Evolutionary conservation across 2,113 vertebrate genomes (phyloP), one percentile per base, ranked within the genome.

Genomic region (Eretmochelys imbricata): DNA sequence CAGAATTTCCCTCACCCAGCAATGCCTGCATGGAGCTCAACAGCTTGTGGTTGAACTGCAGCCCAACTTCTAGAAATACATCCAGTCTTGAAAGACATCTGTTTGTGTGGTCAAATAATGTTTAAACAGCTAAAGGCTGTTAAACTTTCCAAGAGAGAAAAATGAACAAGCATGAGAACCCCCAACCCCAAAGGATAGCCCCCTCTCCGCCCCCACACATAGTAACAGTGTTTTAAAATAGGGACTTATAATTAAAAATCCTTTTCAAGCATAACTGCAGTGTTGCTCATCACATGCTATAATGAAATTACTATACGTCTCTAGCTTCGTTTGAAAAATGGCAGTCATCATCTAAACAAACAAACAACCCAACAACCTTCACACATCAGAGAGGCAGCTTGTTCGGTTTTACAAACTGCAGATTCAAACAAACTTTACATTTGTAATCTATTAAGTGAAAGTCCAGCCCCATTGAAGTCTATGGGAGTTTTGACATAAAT

Each of bases 371-470:
- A 54, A 54, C 22, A 14, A 20, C 13, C 38, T 42, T 75, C 11
- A 42, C 35, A 29, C 25, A 29, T 42, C 11, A 24, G 20, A 55
- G 16, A 82, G 35, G 20, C n/a, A 25, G 1, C 9, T 24, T 38
- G 50, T 38, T 82, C 38, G 29, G 24, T 42, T 82, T 57, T 27
- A 42, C 25, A 82, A 42, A 54, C n/a, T 17, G 53, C 53, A 55
- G n/a, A 38, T 55, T 3, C 22, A 87, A 90, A 93, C 94, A 31
- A 31, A 55, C 46, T 69, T 76, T 3, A 90, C 84, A 19, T 25
- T 88, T 92, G 92, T 55, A 38, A 31, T 91, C 88, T 93, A 78
- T 46, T 82, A 19, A 57, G 8, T 80, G 87, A 86, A 94, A 92
- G 80, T 4, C 55, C 76, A 80, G 42, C 17, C 90, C 87, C 24